phyloP scores from a whole-genome alignment of 1,140 invertebrate genomes.

The Lasioglossum baleicum region DNA sequence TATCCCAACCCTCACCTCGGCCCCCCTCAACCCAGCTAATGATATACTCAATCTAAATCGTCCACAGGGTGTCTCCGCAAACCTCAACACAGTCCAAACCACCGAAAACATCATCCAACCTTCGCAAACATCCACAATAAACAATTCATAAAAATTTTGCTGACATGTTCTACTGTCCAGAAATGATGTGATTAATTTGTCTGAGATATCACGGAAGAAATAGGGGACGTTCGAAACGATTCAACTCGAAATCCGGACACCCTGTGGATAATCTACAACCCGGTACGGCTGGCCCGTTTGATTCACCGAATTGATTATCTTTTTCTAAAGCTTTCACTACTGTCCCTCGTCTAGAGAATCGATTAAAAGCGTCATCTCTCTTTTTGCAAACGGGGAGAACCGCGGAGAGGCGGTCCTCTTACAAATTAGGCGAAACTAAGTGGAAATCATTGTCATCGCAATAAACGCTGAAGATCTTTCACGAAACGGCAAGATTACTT shows the following conservation, averaged over 20 bases:
- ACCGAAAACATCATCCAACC: too few species aligned
- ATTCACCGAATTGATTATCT: constrained; percentile 15
- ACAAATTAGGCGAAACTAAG: neutral
- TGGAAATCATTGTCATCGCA: constrained; percentile 25
- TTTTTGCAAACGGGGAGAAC: neutral
- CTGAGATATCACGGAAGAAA: too few species aligned
- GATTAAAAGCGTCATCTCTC: neutral
- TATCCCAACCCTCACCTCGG: constrained; percentile 76
- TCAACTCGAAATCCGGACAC: constrained; percentile 31
- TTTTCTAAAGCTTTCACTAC: constrained; percentile 17
- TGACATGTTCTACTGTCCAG: too few species aligned
- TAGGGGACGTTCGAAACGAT: neutral
- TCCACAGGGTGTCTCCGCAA: constrained; percentile 50
- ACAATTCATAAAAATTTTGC: too few species aligned
- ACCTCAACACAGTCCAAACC: neutral
- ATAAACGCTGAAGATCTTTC: neutral
- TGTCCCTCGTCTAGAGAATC: constrained; percentile 13
- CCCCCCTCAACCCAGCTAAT: constrained; percentile 77
- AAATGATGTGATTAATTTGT: too few species aligned
- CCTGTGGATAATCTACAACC: constrained; percentile 50
- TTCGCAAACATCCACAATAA: too few species aligned
- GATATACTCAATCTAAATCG: constrained; percentile 57
- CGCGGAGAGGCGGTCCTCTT: too few species aligned
- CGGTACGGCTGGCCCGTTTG: constrained; percentile 40
- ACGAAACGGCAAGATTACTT: too few species aligned